These are phyloP conservation scores for Mustelus asterias DNA, from an alignment of 2,113 vertebrate genomes.

Conservation along the genomic window DNA sequence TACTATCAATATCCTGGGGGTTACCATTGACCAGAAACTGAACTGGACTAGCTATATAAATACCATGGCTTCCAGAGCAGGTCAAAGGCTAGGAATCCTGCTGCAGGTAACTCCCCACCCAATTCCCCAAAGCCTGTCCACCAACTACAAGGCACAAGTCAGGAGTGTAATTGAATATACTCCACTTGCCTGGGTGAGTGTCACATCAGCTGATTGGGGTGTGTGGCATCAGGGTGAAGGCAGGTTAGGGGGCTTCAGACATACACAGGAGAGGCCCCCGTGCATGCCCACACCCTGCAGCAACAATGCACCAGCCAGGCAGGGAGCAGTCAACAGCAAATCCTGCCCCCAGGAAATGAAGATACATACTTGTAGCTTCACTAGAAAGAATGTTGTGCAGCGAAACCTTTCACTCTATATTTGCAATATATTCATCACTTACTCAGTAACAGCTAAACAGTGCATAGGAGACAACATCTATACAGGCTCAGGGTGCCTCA, in stretches of 20 bases:
- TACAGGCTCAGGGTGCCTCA: background rate
- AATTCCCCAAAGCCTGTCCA: too few species aligned
- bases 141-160: too few species aligned
- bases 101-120: too few species aligned
- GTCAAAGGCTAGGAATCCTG: too few species aligned
- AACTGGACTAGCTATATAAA: too few species aligned
- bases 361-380: background rate
- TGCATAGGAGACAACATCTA: background rate
- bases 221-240: too few species aligned
- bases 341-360: background rate
- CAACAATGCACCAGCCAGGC: background rate
- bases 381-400: background rate
- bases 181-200: too few species aligned
- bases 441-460: background rate
- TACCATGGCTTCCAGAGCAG: too few species aligned
- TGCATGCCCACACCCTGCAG: background rate
- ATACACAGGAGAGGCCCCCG: background rate
- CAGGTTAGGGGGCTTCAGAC: background rate
- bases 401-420: background rate
- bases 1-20: too few species aligned
- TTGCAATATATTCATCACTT: background rate
- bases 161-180: too few species aligned
- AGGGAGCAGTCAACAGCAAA: background rate
- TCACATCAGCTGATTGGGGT: background rate
- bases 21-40: too few species aligned